Base-by-base conservation (phyloP, 2,113 vertebrate genomes). In the Perca fluviatilis region DNA sequence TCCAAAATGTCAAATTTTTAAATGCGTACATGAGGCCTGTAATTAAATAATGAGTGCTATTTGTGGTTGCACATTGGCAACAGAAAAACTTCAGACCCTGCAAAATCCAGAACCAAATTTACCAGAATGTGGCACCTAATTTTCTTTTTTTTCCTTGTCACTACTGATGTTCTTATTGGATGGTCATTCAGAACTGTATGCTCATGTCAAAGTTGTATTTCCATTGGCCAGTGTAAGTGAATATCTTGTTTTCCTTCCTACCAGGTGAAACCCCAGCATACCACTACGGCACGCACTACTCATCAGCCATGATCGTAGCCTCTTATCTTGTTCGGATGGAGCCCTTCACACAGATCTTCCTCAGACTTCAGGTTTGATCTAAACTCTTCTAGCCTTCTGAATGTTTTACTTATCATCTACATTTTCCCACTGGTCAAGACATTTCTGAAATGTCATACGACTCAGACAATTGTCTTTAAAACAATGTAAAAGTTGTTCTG, bases 261-360 rank as follows among this genome's bases (percentile, higher is more conserved):
- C 16, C 87, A 99, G 98, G 98, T 51, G 98, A 99, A 91, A 99
- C 98, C 3, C 98, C 98, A 5, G 98, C 98, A 0, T 99, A 99
- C 81, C 98, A 99, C 93, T 99, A 99, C 15, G 98, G 98, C 53
- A 99, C 98, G 2, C 98, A 99, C 93, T 99, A 99, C 82, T 99
- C 98, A 1, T 99, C 98, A 0, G 98, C 98, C 79, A 99, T 99
- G 98, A 99, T 99, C 0, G 98, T 99, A 21, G 98, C 98, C 23
- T 99, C 98, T 0, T 99, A 99, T 21, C 95, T 99, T 19, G 96
- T 99, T 64, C 95, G 98, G 40, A 99, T 99, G 98, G 98, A 99
- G 83, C 98, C 98, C 13, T 99, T 99, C 89, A 99, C 98, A 0
- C 98, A 99, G 93, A 99, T 98, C 79, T 99, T 99, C 91, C 95